A percentile compares a stretch with the other conserved stretches of the same genome.
phyloP scores from a whole-genome alignment of 2,797 vertebrate species.

The Leuciscus waleckii region DNA sequence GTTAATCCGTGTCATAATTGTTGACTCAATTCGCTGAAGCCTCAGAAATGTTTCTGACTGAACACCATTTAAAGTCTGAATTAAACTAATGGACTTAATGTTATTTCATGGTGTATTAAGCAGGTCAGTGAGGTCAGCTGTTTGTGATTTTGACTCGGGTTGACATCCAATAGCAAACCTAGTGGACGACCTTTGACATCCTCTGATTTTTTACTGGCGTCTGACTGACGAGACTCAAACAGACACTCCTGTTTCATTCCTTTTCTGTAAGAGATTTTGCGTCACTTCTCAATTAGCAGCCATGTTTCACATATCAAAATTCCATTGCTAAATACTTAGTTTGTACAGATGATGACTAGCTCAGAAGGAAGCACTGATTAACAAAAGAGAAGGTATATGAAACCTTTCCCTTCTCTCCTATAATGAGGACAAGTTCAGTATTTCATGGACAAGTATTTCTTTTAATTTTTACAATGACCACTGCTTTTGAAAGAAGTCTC shows the following conservation, averaged over 20 bases:
- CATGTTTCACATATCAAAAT: slow-evolving; percentile 44
- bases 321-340: slow-evolving; percentile 48
- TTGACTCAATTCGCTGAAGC: background rate
- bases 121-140: slow-evolving; percentile 26
- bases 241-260: slow-evolving; percentile 1
- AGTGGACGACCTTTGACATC: slow-evolving; percentile 25
- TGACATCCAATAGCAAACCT: slow-evolving; percentile 31
- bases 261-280: slow-evolving; percentile 7
- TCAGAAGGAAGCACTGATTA: background rate
- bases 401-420: background rate
- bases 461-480: background rate
- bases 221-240: slow-evolving; percentile 38
- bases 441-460: background rate
- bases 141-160: slow-evolving; percentile 28
- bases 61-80: background rate
- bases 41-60: background rate
- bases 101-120: slow-evolving; percentile 38
- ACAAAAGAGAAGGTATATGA: background rate
- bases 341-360: slow-evolving; percentile 38
- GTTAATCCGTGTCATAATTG: background rate
- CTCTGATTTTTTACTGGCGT: slow-evolving; percentile 44
- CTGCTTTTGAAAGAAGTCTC: background rate
- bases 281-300: slow-evolving; percentile 46
- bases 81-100: slow-evolving; percentile 25
- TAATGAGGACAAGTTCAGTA: background rate